Percentiles rank a stretch among this genome's conserved stretches.
Conservation (phyloP, 2,113 vertebrate species). For the Sigmodon hispidus region DNA sequence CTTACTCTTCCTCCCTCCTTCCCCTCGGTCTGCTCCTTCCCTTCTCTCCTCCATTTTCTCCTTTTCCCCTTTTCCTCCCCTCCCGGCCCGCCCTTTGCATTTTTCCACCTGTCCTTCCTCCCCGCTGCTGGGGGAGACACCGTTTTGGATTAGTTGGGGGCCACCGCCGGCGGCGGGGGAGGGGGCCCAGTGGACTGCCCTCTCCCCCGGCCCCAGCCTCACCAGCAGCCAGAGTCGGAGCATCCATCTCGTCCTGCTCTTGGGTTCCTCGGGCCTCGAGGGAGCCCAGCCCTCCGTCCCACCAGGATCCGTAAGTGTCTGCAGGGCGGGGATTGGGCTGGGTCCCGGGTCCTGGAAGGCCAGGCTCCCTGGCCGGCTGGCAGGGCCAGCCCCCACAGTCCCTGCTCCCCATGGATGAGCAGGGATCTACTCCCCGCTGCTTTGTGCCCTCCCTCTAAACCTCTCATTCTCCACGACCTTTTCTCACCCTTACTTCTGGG, state of each 20-base stretch:
- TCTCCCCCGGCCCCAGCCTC: slow-evolving; percentile 74
- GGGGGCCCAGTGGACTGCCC: slow-evolving; percentile 74
- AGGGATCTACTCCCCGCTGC: slow-evolving; percentile 11
- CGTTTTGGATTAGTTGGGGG: slow-evolving; percentile 73
- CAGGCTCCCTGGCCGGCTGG: neutral
- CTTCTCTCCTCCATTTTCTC: slow-evolving; percentile 76
- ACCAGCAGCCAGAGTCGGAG: slow-evolving; percentile 65
- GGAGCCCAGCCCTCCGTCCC: slow-evolving; percentile 79
- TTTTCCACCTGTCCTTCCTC: slow-evolving; percentile 74
- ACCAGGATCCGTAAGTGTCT: slow-evolving; percentile 83
- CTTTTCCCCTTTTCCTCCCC: slow-evolving; percentile 70
- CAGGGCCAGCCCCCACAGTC: neutral
- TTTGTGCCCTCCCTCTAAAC: neutral
- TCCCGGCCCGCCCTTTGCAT: slow-evolving; percentile 53
- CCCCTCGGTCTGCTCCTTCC: slow-evolving; percentile 73
- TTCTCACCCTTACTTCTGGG: slow-evolving; percentile 36
- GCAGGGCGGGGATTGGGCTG: slow-evolving; percentile 72
- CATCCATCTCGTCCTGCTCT: slow-evolving; percentile 33
- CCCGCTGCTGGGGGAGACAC: slow-evolving; percentile 37
- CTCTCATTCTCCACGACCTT: neutral
- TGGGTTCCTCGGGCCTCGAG: slow-evolving; percentile 74
- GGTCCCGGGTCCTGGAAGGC: slow-evolving; percentile 64
- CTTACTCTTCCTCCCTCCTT: slow-evolving; percentile 71
- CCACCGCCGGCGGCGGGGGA: slow-evolving; percentile 67
- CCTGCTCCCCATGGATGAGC: fast-evolving